Percentiles rank a stretch among this genome's conserved stretches.
Evolutionary conservation across 2,888 invertebrate genomes (phyloP).

Genomic region (Pollenia labialis): DNA sequence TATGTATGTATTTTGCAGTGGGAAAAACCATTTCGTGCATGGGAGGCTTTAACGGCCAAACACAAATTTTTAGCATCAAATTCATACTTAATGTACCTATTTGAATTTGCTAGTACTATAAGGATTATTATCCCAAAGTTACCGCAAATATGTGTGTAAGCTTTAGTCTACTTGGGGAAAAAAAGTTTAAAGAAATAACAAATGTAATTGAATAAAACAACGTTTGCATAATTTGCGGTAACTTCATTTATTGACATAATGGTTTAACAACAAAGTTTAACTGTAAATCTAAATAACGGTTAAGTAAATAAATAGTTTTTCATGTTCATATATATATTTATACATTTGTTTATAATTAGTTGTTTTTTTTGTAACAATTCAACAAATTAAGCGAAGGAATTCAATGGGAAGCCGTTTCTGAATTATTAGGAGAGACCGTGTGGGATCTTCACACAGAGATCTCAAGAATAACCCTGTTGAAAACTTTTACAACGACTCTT

Average conservation of each 20-base stretch:
- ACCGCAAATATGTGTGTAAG: slow-evolving; percentile 77
- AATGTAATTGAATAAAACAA: slow-evolving; percentile 80
- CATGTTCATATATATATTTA: slow-evolving; percentile 10
- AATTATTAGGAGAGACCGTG: slow-evolving; percentile 25
- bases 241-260: slow-evolving; percentile 77
- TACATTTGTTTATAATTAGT: slow-evolving; percentile 4
- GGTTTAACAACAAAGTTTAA: slow-evolving; percentile 68
- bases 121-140: slow-evolving; percentile 72
- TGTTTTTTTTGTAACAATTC: slow-evolving; percentile 37
- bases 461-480: slow-evolving; percentile 46
- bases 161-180: not conserved
- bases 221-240: slow-evolving; percentile 80
- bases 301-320: slow-evolving; percentile 42
- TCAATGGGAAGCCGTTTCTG: slow-evolving; percentile 31
- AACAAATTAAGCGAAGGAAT: slow-evolving; percentile 46
- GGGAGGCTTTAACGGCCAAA: too few relatives aligned
- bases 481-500: slow-evolving; percentile 61
- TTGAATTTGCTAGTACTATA: slow-evolving; percentile 9
- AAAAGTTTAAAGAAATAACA: slow-evolving; percentile 2
- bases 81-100: too few relatives aligned
- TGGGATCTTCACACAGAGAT: slow-evolving; percentile 41
- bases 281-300: slow-evolving; percentile 64
- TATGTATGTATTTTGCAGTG: too few relatives aligned
- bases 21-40: too few relatives aligned
- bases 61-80: too few relatives aligned